Evolutionary conservation across 2,888 invertebrate species (phyloP).

Genomic region (Agrotis segetum): DNA sequence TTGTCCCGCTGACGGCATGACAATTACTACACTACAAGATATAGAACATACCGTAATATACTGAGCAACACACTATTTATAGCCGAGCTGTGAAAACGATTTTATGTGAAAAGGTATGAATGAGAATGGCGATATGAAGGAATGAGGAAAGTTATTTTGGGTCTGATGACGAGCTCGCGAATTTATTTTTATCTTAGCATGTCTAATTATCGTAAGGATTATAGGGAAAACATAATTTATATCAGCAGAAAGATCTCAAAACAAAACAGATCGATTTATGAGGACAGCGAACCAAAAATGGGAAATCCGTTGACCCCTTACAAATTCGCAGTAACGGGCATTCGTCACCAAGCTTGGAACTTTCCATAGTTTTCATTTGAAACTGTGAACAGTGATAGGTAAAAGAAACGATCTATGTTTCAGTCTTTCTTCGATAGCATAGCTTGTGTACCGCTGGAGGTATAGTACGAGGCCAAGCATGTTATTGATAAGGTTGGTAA

Average conservation of each 20-base stretch:
- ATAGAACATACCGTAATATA: conserved; percentile 68
- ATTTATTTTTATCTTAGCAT: not conserved
- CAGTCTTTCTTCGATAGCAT: conserved; percentile 27
- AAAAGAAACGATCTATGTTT: not conserved
- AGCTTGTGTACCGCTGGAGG: conserved; percentile 63
- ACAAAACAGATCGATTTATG: conserved; percentile 13
- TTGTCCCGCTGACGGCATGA: conserved; percentile 83
- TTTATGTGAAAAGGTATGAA: conserved; percentile 42
- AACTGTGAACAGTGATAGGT: not conserved
- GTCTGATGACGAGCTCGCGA: not conserved
- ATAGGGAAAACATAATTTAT: not conserved
- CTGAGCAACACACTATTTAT: conserved; percentile 51
- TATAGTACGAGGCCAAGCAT: conserved; percentile 62
- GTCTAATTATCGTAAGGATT: not conserved
- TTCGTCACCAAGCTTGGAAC: conserved; percentile 27
- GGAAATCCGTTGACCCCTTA: conserved; percentile 31
- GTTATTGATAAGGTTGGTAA: conserved; percentile 89
- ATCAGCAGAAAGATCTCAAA: not conserved
- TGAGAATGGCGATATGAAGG: conserved; percentile 24
- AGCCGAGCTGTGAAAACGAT: conserved; percentile 52
- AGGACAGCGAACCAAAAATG: conserved; percentile 15
- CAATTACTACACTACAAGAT: conserved; percentile 73
- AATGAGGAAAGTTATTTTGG: conserved; percentile 36
- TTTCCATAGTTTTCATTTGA: not conserved
- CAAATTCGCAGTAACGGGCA: conserved; percentile 30